Evolutionary conservation across 1,140 invertebrate species (phyloP).

Genomic region (Drosophila seguyi): DNA sequence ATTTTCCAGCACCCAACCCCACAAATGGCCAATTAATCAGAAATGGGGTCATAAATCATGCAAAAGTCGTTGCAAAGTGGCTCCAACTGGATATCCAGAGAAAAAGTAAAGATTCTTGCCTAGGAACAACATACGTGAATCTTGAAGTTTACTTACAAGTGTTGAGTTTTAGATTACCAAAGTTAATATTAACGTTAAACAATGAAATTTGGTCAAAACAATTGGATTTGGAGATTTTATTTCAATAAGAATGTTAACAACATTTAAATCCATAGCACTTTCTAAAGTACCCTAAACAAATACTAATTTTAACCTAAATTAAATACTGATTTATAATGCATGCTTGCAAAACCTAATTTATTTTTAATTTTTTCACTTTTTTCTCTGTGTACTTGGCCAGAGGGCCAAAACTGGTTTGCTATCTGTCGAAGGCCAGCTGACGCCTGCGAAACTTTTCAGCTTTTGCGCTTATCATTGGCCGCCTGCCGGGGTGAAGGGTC

Average conservation of each 20-base stretch:
- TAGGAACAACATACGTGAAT: neutral
- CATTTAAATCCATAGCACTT: too few relatives aligned
- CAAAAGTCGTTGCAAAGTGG: slow-evolving; percentile 32
- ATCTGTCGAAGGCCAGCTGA: slow-evolving; percentile 40
- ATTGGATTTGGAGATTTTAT: too few relatives aligned
- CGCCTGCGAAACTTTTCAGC: slow-evolving; percentile 34
- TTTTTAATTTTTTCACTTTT: too few relatives aligned
- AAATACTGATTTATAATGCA: too few relatives aligned
- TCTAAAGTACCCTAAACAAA: too few relatives aligned
- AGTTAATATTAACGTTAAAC: too few relatives aligned
- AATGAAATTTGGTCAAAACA: neutral
- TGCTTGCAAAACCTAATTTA: too few relatives aligned
- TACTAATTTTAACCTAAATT: too few relatives aligned
- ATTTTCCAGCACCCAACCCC: slow-evolving; percentile 10
- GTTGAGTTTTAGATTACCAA: neutral
- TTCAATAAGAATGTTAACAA: neutral
- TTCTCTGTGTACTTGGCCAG: neutral
- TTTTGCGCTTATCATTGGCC: slow-evolving; percentile 35
- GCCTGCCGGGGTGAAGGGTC: slow-evolving; percentile 30
- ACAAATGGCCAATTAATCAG: slow-evolving; percentile 64
- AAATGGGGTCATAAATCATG: slow-evolving; percentile 64
- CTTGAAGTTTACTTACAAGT: too few relatives aligned
- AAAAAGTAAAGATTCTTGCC: neutral
- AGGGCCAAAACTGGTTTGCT: slow-evolving; percentile 9
- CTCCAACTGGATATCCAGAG: neutral